Base-by-base conservation (phyloP, 2,113 vertebrate species). In the Gymnobelideus leadbeateri region DNA sequence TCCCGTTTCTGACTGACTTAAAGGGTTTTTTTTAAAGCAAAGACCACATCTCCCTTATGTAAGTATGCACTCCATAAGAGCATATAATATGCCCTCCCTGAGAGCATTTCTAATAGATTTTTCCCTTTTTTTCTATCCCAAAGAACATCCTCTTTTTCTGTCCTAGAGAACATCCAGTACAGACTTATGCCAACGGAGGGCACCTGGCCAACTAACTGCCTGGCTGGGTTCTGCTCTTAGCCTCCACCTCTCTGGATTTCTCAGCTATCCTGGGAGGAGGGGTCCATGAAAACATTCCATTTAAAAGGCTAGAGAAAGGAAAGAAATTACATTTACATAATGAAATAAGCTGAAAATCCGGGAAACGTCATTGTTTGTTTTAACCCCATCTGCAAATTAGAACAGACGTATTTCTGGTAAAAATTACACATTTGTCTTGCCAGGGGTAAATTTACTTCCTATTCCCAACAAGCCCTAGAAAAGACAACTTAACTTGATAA, bases 401-500 rank as follows among this genome's bases (percentile, higher is more conserved):
- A 96, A 92, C 31, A 0, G 25, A 92, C 23, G 37, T 28, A 51
- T 84, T 95, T 93, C 90, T 92, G 94, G 94, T 84, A 90, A 93
- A 96, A 91, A 89, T 53, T 91, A 90, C 96, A 55, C 23, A 21
- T n/a, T 90, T 94, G 92, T 89, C 96, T 96, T 46, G 37, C 92
- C 89, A 84, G 89, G 94, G 91, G 92, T 94, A 61, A 96, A 89
- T 92, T 57, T 54, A 53, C 84, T 94, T 95, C 95, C 92, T 37
- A 51, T 95, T 94, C 61, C 95, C 52, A 43, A 89, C 5, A 57
- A 90, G 46, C 57, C 47, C 94, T 91, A 23, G 89, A 93, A 94
- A 94, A 95, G 95, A 93, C 43, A 93, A 93, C 49, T 94, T 93
- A 94, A 92, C 93, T 91, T 92, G 94, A 95, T 93, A 94, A 92